phyloP scores from a whole-genome alignment of 2,113 vertebrate genomes.

The Centropus unirufus region DNA sequence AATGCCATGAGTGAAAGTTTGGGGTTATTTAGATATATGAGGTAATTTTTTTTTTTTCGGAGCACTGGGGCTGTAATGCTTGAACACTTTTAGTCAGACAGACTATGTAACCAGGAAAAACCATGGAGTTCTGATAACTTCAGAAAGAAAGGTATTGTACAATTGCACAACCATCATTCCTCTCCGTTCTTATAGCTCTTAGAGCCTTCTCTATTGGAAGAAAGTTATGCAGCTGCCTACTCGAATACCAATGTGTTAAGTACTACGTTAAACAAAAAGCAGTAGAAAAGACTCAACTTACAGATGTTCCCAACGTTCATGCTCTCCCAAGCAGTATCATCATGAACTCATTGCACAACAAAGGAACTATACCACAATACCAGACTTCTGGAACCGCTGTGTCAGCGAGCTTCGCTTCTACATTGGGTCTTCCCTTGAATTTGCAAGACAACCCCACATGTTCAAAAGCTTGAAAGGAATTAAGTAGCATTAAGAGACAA shows the following conservation, averaged over 20 bases:
- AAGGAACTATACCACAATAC: neutral
- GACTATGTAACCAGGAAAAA: neutral
- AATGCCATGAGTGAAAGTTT: neutral
- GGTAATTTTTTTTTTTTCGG: neutral
- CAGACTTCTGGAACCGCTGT: neutral
- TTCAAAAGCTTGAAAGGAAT: neutral
- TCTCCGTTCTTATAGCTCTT: neutral
- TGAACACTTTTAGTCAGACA: neutral
- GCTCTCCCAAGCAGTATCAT: neutral
- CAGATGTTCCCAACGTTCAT: neutral
- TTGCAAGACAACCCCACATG: neutral
- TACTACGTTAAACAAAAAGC: neutral
- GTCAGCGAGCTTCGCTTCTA: neutral
- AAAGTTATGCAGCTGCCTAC: neutral
- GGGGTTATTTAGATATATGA: neutral
- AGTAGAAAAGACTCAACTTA: neutral
- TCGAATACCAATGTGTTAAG: neutral
- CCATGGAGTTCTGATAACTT: neutral
- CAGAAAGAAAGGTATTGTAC: neutral
- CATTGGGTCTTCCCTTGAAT: neutral
- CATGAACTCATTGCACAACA: neutral
- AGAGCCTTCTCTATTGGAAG: neutral
- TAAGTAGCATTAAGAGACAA: neutral
- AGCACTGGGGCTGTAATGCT: neutral
- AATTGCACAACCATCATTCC: neutral